Base-by-base conservation (phyloP, 2,113 vertebrate species). In the Albula glossodonta region DNA sequence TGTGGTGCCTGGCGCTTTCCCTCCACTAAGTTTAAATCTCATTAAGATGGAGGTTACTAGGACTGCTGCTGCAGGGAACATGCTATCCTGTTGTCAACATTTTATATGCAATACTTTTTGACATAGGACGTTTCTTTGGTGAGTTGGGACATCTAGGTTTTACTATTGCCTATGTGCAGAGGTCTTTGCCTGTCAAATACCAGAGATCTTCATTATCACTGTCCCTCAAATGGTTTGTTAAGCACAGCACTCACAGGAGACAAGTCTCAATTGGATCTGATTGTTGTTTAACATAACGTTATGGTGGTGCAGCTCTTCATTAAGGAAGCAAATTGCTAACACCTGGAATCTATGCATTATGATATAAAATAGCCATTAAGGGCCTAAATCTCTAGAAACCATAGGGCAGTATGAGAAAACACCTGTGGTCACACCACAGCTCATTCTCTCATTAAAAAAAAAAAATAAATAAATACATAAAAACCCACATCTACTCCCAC, bases 271-370 rank as follows among this genome's bases (percentile, higher is more conserved):
- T 89, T 84, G 41, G 79, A 63, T 85, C 85, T 85, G 90, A 89
- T 89, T 92, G 90, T 87, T 88, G 89, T 89, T 90, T 88, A 87
- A 84, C 87, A 89, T 87, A 79, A 57, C 91, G 89, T 90, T 91
- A 79, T 86, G 31, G 89, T 89, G 91, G 93, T 88, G 92, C 92
- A 91, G 91, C 91, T 94, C 93, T 94, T 95, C 92, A 94, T 95
- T 93, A 93, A 88, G 11, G 51, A 87, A 60, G 66, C 91, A 94
- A 94, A 95, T 93, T 94, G 91, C 84, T 88, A 93, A 92, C 94
- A 93, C 91, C 89, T 94, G 93, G 91, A 87, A 87, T 84, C 84
- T 90, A 88, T 93, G 93, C 91, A 92, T 93, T 89, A 90, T 88
- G 89, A 91, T 85, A 90, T 90, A 94, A 92, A 83, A 80, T 31